These are phyloP conservation scores for Manis crassicaudata DNA, from an alignment of 2,797 vertebrate genomes.

Conservation along the genomic window DNA sequence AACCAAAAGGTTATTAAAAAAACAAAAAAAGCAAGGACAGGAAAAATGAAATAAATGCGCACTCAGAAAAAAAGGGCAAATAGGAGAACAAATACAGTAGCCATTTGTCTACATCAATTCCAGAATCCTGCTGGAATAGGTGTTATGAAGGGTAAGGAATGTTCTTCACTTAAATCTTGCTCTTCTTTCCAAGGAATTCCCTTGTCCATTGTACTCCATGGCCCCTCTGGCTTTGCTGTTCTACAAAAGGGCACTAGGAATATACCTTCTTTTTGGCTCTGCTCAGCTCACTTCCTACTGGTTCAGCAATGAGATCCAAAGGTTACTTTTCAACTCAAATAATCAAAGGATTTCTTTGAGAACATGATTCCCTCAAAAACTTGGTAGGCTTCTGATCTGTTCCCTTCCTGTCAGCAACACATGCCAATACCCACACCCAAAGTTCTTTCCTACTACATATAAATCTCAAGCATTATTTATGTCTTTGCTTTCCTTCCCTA, in stretches of 20 bases:
- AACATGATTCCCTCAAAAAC: not conserved
- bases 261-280: not conserved
- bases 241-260: not conserved
- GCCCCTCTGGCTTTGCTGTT: not conserved
- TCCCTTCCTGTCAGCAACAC: not conserved
- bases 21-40: not conserved
- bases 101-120: not conserved
- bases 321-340: constrained; percentile 23
- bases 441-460: not conserved
- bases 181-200: not conserved
- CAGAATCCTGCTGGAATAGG: not conserved
- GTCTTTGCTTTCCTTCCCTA: not conserved
- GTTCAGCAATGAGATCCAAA: not conserved
- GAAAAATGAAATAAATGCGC: not conserved
- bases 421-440: not conserved
- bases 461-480: not conserved
- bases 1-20: not conserved
- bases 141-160: not conserved
- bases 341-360: constrained; percentile 10
- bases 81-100: not conserved
- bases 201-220: not conserved
- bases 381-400: not conserved
- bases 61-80: not conserved
- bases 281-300: not conserved
- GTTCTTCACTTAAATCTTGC: not conserved